Base-by-base conservation (phyloP, 1,140 invertebrate genomes). In the Pantala flavescens region DNA sequence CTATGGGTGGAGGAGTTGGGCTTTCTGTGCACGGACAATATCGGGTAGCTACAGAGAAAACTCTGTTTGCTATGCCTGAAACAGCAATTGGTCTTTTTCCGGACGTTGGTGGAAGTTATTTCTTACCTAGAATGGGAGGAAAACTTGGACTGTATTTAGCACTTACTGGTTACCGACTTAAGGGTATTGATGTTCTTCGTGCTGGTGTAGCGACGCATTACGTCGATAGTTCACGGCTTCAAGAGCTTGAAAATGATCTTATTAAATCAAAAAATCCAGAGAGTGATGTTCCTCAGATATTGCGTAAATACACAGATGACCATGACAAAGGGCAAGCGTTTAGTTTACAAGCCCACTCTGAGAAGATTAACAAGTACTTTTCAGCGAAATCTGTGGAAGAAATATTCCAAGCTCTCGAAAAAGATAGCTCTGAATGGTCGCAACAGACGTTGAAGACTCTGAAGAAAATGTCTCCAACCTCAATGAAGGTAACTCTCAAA, bases 41-140 rank as follows among this genome's bases (percentile, higher is more conserved):
- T 81, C 88, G 97, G 77, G 89, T 99, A 21, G 96, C 96, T 10
- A 99, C 97, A 9, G 98, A 99, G 83, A 92, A 89, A 78, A 97
- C 97, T 0, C 78, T 98, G n/a, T 96, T 99, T 84, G 96, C 98
- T 19, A 99, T 99, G 98, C 98, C 97, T n/a, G 96, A 98, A 86
- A 95, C 93, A 14, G 91, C 90, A 24, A 97, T 97, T 79, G 94
- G 95, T 19, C 85, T 99, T 19, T 97, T 98, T 80, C 96, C 97
- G 12, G 98, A 99, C 87, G 98, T 99, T 70, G 98, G 98, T 36
- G 95, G 90, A 14, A 90, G 91, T 12, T 91, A 97, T 80, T 97
- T 99, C 80, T 85, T 99, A 55, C 91, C 97, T 9, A 86, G 94
- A 77, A 83, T 99, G 14, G 85, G 88, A 76, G 93, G 92, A 71